phyloP scores from a whole-genome alignment of 2,113 vertebrate genomes.

The Hippopotamus amphibius region DNA sequence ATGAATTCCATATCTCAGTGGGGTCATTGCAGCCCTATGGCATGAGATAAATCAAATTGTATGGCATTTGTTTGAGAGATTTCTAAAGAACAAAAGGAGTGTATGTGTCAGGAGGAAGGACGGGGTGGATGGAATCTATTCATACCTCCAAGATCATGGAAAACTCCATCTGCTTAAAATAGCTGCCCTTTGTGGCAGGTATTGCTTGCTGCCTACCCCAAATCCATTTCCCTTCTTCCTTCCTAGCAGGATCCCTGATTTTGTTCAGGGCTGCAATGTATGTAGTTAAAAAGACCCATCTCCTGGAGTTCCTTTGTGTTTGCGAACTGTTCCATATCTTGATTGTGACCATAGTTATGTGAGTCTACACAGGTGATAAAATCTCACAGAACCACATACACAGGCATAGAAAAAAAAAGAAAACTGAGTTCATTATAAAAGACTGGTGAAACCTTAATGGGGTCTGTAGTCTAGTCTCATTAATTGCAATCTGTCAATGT shows the following conservation, averaged over 20 bases:
- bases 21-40: conserved; percentile 39
- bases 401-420: neutral
- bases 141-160: conserved; percentile 49
- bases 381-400: neutral
- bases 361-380: neutral
- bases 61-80: conserved; percentile 65
- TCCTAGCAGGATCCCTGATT: conserved; percentile 53
- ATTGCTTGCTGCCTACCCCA: neutral
- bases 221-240: conserved; percentile 60
- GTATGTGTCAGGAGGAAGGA: conserved; percentile 36
- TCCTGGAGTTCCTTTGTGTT: conserved; percentile 31
- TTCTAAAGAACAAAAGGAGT: conserved; percentile 75
- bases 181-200: conserved; percentile 43
- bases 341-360: neutral
- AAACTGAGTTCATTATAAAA: neutral
- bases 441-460: neutral
- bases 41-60: conserved; percentile 69
- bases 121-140: conserved; percentile 40
- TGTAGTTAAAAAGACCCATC: conserved; percentile 37
- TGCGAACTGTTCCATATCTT: neutral
- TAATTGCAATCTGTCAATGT: neutral
- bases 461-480: neutral
- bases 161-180: conserved; percentile 71
- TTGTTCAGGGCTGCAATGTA: neutral
- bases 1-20: conserved; percentile 62